These are phyloP conservation scores for Ichneumoninae sp. DNA, from an alignment of 2,888 invertebrate species.

Conservation along the genomic window DNA sequence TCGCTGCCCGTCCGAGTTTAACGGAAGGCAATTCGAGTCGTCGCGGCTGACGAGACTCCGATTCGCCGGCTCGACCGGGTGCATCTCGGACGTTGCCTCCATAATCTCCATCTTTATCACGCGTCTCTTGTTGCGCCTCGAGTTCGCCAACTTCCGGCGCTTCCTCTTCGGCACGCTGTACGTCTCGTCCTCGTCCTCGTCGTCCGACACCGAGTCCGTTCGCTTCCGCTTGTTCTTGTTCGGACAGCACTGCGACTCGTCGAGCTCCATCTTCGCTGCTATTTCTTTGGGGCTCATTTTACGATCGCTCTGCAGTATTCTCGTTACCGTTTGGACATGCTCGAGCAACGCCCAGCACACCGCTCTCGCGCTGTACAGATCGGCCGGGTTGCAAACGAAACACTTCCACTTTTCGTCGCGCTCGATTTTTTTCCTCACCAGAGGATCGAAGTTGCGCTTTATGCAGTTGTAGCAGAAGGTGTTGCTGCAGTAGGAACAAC, in stretches of 20 bases:
- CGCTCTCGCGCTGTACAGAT: constrained; percentile 89
- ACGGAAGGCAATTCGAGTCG: not conserved
- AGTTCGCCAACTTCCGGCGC: constrained; percentile 38
- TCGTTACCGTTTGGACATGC: constrained; percentile 84
- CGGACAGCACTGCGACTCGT: constrained; percentile 81
- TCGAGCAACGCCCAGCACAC: constrained; percentile 90
- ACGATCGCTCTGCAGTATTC: constrained; percentile 76
- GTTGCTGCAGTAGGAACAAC: constrained; percentile 89
- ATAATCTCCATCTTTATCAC: constrained; percentile 40
- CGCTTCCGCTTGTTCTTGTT: constrained; percentile 79
- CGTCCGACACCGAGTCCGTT: constrained; percentile 74
- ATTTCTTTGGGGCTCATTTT: constrained; percentile 74
- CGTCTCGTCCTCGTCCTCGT: constrained; percentile 78
- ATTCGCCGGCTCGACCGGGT: constrained; percentile 1
- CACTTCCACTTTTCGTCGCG: constrained; percentile 93
- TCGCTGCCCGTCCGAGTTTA: not conserved
- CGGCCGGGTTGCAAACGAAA: constrained; percentile 89
- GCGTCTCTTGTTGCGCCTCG: constrained; percentile 45
- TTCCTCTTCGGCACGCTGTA: constrained; percentile 63
- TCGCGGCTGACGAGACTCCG: not conserved
- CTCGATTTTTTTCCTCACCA: constrained; percentile 89
- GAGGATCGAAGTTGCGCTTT: constrained; percentile 88
- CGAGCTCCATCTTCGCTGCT: constrained; percentile 79
- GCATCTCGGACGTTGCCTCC: constrained; percentile 17
- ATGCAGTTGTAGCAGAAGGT: constrained; percentile 89